These are phyloP conservation scores for Acropora yongei DNA, from an alignment of 64 coral and sea anemone genomes.

Conservation along the genomic window DNA sequence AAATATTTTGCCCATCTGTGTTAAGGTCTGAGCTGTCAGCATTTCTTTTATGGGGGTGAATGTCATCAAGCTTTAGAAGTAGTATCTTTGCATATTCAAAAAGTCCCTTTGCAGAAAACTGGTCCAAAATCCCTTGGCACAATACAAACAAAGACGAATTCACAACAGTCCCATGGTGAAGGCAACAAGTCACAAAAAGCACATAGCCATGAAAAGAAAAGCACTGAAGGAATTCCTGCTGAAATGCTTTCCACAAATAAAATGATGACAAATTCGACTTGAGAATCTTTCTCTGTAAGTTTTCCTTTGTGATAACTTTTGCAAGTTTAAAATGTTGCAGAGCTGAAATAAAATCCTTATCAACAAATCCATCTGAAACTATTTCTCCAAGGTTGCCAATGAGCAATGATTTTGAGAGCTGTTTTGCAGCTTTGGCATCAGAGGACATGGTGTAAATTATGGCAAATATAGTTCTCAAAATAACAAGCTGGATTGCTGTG, in stretches of 20 bases:
- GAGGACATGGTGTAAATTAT: slow-evolving; percentile 60
- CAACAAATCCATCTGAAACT: slow-evolving; percentile 12
- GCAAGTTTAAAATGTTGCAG: slow-evolving; percentile 8
- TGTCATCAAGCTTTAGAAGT: slow-evolving; percentile 70
- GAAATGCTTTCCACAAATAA: slow-evolving; percentile 65
- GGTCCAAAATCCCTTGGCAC: slow-evolving; percentile 74
- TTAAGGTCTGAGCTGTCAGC: background rate
- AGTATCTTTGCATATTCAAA: slow-evolving; percentile 66
- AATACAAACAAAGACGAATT: slow-evolving; percentile 72
- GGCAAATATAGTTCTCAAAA: slow-evolving; percentile 59
- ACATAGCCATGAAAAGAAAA: slow-evolving; percentile 55
- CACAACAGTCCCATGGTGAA: slow-evolving; percentile 72
- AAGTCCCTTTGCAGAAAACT: slow-evolving; percentile 60
- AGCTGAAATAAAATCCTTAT: slow-evolving; percentile 29
- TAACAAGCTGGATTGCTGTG: slow-evolving; percentile 55
- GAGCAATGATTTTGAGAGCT: slow-evolving; percentile 62
- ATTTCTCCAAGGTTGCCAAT: slow-evolving; percentile 66
- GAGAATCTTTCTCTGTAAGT: background rate
- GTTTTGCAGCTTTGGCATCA: slow-evolving; percentile 74
- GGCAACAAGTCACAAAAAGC: slow-evolving; percentile 61
- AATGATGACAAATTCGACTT: background rate
- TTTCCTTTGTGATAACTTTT: background rate
- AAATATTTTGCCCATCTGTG: background rate
- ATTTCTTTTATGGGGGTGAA: background rate
- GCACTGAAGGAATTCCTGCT: slow-evolving; percentile 54